These are phyloP conservation scores for Drosophila melanocephala DNA, from an alignment of 2,888 invertebrate species.

Conservation along the genomic window DNA sequence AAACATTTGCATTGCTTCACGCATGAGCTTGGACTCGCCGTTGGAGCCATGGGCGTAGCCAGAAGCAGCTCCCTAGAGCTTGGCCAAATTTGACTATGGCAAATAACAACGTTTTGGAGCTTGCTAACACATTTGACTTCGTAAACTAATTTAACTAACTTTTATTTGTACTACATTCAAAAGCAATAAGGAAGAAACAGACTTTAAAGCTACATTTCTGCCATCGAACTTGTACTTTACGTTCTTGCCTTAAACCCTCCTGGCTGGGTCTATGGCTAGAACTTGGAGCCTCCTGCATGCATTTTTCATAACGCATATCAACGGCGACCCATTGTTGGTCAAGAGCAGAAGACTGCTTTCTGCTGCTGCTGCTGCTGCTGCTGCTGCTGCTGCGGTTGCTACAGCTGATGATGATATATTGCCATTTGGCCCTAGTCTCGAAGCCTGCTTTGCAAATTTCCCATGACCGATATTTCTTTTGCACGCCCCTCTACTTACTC, in stretches of 20 bases:
- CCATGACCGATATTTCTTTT: constrained; percentile 74
- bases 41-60: constrained; percentile 2
- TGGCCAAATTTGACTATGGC: neutral
- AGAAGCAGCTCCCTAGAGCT: neutral
- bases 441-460: constrained; percentile 59
- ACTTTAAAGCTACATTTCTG: no score
- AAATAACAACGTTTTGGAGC: neutral
- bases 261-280: neutral
- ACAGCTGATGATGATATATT: constrained; percentile 61
- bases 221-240: no score
- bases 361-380: neutral
- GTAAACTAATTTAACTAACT: neutral
- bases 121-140: neutral
- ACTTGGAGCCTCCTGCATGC: constrained; percentile 39
- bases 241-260: neutral
- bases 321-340: constrained; percentile 62
- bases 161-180: neutral
- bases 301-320: constrained; percentile 71
- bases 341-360: constrained; percentile 32
- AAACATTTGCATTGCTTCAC: constrained; percentile 71
- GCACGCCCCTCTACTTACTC: constrained; percentile 1
- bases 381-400: constrained; percentile 7
- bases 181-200: neutral
- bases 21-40: constrained; percentile 43
- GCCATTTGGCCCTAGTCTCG: constrained; percentile 38